Percentiles rank a stretch among this genome's conserved stretches.
phyloP scores from a whole-genome alignment of 2,888 invertebrate species.

The Heteropelma amictum region DNA sequence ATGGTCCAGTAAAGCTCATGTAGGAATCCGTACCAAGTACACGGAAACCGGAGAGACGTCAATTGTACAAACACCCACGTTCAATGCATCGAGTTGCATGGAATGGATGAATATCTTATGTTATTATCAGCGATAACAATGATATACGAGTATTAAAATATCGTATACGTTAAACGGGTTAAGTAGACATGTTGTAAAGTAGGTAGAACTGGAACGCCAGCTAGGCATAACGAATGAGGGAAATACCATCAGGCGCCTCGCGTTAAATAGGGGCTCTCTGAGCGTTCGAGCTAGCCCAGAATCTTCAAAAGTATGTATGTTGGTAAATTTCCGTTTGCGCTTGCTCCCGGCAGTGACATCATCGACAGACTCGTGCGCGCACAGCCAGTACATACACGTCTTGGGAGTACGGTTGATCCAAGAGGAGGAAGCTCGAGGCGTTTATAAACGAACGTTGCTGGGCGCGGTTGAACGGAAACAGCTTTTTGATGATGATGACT shows the following conservation, averaged over 20 bases:
- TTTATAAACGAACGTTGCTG: slow-evolving; percentile 42
- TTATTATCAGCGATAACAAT: slow-evolving; percentile 25
- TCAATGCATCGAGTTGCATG: background rate
- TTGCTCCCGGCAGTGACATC: slow-evolving; percentile 44
- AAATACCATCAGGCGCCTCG: slow-evolving; percentile 14
- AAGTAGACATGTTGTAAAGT: background rate
- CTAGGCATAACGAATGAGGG: background rate
- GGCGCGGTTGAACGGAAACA: slow-evolving; percentile 50
- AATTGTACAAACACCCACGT: slow-evolving; percentile 26
- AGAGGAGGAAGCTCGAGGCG: slow-evolving; percentile 39
- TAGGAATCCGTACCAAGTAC: slow-evolving; percentile 27
- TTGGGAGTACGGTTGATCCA: slow-evolving; percentile 38
- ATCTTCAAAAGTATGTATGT: slow-evolving; percentile 1
- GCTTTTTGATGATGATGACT: slow-evolving; percentile 25
- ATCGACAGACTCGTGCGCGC: slow-evolving; percentile 21
- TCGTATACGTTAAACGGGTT: slow-evolving; percentile 12
- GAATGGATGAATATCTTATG: background rate
- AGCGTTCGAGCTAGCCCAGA: slow-evolving; percentile 12
- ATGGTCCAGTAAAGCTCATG: slow-evolving; percentile 14
- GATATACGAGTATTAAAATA: slow-evolving; percentile 12
- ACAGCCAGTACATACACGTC: background rate
- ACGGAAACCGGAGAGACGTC: slow-evolving; percentile 8
- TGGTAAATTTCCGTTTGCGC: background rate
- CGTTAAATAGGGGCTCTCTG: no score
- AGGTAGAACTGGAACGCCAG: background rate